phyloP scores from a whole-genome alignment of 2,797 vertebrate genomes.

The Cyprinella venusta region DNA sequence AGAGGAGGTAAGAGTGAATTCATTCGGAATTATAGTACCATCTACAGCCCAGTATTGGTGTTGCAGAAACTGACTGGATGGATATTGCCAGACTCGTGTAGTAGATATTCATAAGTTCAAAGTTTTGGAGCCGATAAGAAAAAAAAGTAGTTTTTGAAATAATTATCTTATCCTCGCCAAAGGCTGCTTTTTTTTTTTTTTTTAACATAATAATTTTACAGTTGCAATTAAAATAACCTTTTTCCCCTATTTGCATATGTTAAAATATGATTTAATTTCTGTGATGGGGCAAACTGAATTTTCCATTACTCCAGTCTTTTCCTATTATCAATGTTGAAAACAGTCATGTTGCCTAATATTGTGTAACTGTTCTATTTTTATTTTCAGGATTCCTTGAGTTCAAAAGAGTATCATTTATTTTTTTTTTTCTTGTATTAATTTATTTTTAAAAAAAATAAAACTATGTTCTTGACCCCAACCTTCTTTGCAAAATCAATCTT shows the following conservation, averaged over 20 bases:
- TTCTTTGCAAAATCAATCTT: not conserved
- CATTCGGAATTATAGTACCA: not conserved
- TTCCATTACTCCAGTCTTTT: not conserved
- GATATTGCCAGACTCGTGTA: not conserved
- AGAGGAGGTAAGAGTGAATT: not conserved
- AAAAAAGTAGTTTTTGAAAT: not conserved
- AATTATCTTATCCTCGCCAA: not conserved
- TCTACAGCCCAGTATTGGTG: not conserved
- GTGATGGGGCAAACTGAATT: not conserved
- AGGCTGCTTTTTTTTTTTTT: not conserved
- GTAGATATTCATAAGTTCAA: not conserved
- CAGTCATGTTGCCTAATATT: not conserved
- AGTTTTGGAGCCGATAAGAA: not conserved
- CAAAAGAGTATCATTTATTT: not conserved
- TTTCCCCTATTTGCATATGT: not conserved
- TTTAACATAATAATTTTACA: not conserved
- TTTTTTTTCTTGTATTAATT: too few species aligned
- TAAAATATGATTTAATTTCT: not conserved
- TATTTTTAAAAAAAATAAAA: too few species aligned
- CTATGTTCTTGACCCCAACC: not conserved
- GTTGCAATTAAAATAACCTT: not conserved
- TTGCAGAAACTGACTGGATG: constrained; percentile 4
- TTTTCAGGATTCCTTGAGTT: not conserved
- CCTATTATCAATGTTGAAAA: not conserved
- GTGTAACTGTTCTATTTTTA: not conserved